Percentiles rank a stretch among this genome's conserved stretches.
Evolutionary conservation across 1,140 invertebrate species (phyloP).

Genomic region (Lepidotrigona ventralis): DNA sequence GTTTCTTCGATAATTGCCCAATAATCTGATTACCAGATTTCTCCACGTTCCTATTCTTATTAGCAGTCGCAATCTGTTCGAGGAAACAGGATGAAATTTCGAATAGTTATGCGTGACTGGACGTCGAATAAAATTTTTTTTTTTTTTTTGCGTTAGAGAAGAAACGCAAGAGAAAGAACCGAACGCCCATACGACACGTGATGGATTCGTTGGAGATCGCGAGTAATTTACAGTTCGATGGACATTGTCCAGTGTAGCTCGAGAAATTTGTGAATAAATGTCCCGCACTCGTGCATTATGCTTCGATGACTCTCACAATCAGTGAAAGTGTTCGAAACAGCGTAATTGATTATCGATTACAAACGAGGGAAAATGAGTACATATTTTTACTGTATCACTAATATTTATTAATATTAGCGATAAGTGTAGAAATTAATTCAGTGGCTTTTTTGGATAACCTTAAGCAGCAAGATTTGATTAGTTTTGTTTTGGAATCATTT

Average conservation of each 20-base stretch:
- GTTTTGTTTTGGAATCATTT: no score
- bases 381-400: no score
- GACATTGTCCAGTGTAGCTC: no score
- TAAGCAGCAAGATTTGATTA: no score
- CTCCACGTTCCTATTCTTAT: not conserved
- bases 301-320: not conserved
- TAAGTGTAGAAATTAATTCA: no score
- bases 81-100: not conserved
- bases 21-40: not conserved
- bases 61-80: not conserved
- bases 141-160: no score
- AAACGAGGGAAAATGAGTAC: no score
- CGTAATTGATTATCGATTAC: not conserved
- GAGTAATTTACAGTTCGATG: conserved; percentile 5
- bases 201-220: not conserved
- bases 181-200: no score
- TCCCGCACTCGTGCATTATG: no score
- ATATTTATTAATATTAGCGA: no score
- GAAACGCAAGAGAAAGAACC: no score
- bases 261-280: not conserved
- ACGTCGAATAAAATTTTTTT: not conserved
- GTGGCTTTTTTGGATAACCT: no score
- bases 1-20: not conserved
- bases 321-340: not conserved
- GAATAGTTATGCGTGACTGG: not conserved